Evolutionary conservation across 2,113 vertebrate genomes (phyloP), one percentile per base, ranked within the genome.

Genomic region (Tricholaema leucomelas): DNA sequence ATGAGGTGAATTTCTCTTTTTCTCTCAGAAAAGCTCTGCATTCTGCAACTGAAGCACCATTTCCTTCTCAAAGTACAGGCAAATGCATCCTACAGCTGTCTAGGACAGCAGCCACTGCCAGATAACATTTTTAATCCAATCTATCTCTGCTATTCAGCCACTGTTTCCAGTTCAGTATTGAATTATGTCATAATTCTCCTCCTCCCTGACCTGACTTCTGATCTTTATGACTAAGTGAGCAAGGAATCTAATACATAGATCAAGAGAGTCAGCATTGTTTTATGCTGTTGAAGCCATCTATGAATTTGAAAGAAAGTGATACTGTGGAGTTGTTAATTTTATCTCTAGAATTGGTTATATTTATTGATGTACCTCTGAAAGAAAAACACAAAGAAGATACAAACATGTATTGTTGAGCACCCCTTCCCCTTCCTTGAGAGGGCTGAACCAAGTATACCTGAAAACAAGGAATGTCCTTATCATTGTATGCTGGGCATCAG

Each of bases 141-240:
- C 33, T 50, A 2, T 54, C 42, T 76, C 56, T 89, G 67, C 64
- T 85, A 21, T 73, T 91, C 78, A 80, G 36, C 55, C 67, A 82
- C 31, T 60, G 59, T 85, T 94, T 87, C 82, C 73, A 90, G 67
- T 78, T 81, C 54, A 72, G 12, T 71, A 74, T 71, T 77, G 42
- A 92, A 87, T 91, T 58, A 86, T 91, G 87, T 93, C 64, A 71
- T 87, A 70, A 89, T 77, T 93, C 35, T 76, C 23, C 44, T 92
- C 15, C 69, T 59, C 25, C 72, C 24, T 74, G 75, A 85, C 87
- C 46, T 4, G 11, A 63, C 66, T 89, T 92, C 17, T 87, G 35
- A 2, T 7, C 48, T 93, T 87, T 87, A 77, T 92, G 72, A 42
- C 72, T 64, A 83, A 74, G 42, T 69, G 46, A 92, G 56, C 42